Evolutionary conservation across 64 coral and sea anemone species (phyloP), one percentile per base, ranked within the genome.

Genomic region (Catalaphyllia jardinei): DNA sequence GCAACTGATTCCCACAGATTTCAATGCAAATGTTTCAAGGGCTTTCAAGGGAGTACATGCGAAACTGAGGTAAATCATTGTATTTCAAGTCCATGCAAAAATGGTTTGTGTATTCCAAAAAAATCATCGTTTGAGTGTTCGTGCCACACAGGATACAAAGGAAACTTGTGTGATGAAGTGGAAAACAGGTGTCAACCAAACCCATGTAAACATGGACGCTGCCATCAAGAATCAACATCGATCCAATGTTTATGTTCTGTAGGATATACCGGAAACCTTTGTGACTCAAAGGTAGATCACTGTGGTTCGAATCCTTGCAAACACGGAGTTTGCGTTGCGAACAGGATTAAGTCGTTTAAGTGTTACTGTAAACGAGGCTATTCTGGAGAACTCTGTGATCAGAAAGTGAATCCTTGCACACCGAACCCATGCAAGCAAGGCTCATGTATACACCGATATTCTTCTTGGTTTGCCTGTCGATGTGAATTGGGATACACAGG

Each of bases 281-380:
- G 93, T 83, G 63, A 89, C 52, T 63, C 60, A 19, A 60, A 73
- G 25, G 75, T 79, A 73, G 57, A 90, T 20, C 16, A 50, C 49
- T 94, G 92, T 71, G 19, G 52, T 29, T 86, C 67, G 67, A 91
- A 76, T 54, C 93, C 93, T 19, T 94, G 93, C 72, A 39, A 91
- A 18, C 89, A 91, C 62, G 93, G 93, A 60, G 67, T 77, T 28
- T 95, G 93, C 50, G 25, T 74, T 4, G 50, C 4, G 13, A 92
- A 62, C 39, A 22, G 69, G 20, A 46, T 46, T 46, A 0, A 49
- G 2, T 80, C 76, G 6, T 92, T 92, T 38, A 55, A 92, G 72
- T 92, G 91, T 74, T 31, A 72, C 57, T 92, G 91, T 81, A 71
- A 33, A 20, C 63, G 80, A 60, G 77, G 91, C 76, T 93, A 81